Conservation (phyloP, 2,797 vertebrate genomes). For the Gallinago solitaria region DNA sequence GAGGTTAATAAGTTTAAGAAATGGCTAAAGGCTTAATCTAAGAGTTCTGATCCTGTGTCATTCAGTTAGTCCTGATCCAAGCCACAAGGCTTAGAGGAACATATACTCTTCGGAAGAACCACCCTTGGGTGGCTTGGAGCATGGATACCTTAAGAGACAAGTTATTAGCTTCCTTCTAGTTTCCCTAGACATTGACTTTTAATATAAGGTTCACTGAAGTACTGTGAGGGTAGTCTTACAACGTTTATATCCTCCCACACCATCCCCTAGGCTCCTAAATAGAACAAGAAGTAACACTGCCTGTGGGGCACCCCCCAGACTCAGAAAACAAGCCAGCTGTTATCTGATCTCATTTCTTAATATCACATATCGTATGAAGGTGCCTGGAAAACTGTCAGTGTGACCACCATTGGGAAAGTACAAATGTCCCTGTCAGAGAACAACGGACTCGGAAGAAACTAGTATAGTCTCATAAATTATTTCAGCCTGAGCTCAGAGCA, state of each 20-base stretch:
- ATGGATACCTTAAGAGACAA: not conserved
- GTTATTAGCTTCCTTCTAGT: not conserved
- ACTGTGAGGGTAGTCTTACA: not conserved
- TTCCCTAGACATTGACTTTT: not conserved
- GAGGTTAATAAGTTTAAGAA: not conserved
- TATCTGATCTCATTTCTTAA: not conserved
- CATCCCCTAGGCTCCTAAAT: not conserved
- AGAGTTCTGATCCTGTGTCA: not conserved
- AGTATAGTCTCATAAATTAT: slow-evolving; percentile 27
- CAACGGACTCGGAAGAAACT: not conserved
- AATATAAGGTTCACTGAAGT: not conserved
- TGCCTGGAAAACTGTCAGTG: not conserved
- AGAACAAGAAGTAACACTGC: not conserved
- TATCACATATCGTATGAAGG: not conserved
- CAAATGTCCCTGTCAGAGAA: not conserved
- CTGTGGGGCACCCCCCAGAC: not conserved
- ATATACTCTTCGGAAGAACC: not conserved
- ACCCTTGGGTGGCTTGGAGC: not conserved
- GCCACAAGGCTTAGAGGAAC: not conserved
- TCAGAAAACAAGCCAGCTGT: not conserved
- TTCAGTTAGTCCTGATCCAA: not conserved
- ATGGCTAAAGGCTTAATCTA: not conserved
- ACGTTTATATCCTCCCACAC: not conserved
- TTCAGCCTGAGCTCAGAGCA: slow-evolving; percentile 5
- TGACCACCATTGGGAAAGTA: not conserved